phyloP scores from a whole-genome alignment of 2,888 invertebrate species.

The Zelleria hepariella region DNA sequence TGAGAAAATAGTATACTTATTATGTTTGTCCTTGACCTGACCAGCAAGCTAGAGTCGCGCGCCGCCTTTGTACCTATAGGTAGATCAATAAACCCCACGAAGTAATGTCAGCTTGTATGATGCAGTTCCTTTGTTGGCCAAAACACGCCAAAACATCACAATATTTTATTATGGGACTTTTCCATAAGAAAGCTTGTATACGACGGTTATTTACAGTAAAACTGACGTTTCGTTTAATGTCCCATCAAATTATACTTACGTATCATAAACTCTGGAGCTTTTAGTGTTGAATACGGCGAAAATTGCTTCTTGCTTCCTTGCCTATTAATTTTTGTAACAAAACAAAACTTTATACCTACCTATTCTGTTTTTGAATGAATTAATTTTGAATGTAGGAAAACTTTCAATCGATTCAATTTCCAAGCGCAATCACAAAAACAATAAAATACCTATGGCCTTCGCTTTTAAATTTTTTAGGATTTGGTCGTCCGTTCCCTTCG shows the following conservation, averaged over 20 bases:
- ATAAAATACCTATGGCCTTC: no score
- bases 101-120: neutral
- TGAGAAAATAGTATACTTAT: no score
- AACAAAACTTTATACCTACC: no score
- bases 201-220: neutral
- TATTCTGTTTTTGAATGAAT: no score
- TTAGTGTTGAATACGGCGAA: neutral
- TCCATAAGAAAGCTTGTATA: neutral
- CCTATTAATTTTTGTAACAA: no score
- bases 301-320: neutral
- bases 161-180: neutral
- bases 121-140: neutral
- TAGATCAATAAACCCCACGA: neutral
- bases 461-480: no score
- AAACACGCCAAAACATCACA: neutral
- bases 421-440: no score
- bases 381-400: no score
- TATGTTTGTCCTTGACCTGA: neutral
- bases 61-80: neutral
- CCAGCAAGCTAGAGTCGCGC: neutral
- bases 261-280: neutral
- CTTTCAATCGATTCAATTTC: no score
- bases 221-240: neutral
- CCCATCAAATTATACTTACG: neutral
- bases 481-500: no score